Evolutionary conservation across 2,113 vertebrate genomes (phyloP).

Genomic region (Lophotis ruficrista): DNA sequence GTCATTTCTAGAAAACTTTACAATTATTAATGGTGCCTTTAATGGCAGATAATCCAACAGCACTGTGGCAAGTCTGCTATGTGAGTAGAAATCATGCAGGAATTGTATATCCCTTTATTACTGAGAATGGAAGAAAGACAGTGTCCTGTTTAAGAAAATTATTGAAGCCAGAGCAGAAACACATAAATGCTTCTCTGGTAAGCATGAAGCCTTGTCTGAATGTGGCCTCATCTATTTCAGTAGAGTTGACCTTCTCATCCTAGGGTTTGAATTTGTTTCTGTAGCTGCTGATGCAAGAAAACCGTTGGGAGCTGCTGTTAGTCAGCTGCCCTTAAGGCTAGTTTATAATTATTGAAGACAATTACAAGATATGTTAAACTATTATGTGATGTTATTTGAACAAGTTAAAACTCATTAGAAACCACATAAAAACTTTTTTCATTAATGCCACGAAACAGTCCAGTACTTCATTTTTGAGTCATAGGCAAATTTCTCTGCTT

Average conservation of each 20-base stretch:
- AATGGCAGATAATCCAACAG: not conserved
- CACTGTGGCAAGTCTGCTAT: not conserved
- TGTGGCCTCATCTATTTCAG: not conserved
- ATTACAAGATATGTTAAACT: constrained; percentile 48
- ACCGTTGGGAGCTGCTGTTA: not conserved
- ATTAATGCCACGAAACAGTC: constrained; percentile 1
- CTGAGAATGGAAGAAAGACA: not conserved
- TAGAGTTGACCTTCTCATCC: not conserved
- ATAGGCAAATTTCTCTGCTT: constrained; percentile 5
- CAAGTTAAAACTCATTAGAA: constrained; percentile 67
- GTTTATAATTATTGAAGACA: constrained; percentile 39
- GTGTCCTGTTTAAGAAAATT: not conserved
- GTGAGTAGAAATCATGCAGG: not conserved
- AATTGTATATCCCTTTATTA: not conserved
- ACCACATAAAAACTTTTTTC: constrained; percentile 44
- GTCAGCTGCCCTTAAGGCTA: constrained; percentile 47
- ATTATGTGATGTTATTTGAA: constrained; percentile 35
- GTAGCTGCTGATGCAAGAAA: constrained; percentile 1
- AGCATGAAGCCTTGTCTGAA: not conserved
- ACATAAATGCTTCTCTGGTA: not conserved
- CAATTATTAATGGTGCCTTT: not conserved
- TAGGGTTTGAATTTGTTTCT: not conserved
- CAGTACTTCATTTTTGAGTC: constrained; percentile 5
- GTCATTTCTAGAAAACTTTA: not conserved
- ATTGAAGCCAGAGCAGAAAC: not conserved